Base-by-base conservation (phyloP, 1,140 invertebrate species). In the Drosophila lacteicornis region DNA sequence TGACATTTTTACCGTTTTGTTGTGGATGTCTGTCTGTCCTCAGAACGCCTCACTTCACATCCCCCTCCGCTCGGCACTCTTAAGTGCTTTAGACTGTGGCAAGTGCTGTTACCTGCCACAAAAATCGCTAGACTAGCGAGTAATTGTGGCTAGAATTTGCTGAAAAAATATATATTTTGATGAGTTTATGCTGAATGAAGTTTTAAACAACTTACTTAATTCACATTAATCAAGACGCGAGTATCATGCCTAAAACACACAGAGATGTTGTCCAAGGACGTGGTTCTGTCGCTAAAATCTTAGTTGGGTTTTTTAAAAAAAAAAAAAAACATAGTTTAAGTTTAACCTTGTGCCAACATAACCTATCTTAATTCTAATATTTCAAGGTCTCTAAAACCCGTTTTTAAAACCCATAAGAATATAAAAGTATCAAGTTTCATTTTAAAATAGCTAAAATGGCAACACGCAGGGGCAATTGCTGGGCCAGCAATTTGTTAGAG, bases 1-100 rank as follows among this genome's bases (percentile, higher is more conserved):
- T 90, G 84, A 84, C 84, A 87, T 80, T 87, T 87, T 87, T 87
- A 87, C 84, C 84, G 84, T 87, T 84, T 80, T 86, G 83, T 73
- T 74, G 70, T 74, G 69, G 76, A 66, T 58, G 76, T 51, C 82
- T 56, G 53, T 38, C 53, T 62, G 75, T 63, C 66, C 49, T 19
- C 46, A 27, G 59, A 53, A 65, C 38, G 61, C 61, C 17, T 61
- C 55, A 65, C 61, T 65, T 65, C 53, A 36, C 36, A 22, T 4
- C 15, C 47, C 47, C 25, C 46, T 17, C 30, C 61, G 17, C 61
- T 7, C n/a, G 33, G 11, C 59, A 15, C 56, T 75, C 59, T 83
- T 42, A 84, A 88, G 84, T 74, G 79, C 61, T 71, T 75, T 63
- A 65, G 68, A 87, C 63, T 59, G 49, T 61, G 47, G 60, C 40